Evolutionary conservation across 35 echinoderm and acorn worm species (phyloP).

Genomic region (Strongylocentrotus purpuratus): DNA sequence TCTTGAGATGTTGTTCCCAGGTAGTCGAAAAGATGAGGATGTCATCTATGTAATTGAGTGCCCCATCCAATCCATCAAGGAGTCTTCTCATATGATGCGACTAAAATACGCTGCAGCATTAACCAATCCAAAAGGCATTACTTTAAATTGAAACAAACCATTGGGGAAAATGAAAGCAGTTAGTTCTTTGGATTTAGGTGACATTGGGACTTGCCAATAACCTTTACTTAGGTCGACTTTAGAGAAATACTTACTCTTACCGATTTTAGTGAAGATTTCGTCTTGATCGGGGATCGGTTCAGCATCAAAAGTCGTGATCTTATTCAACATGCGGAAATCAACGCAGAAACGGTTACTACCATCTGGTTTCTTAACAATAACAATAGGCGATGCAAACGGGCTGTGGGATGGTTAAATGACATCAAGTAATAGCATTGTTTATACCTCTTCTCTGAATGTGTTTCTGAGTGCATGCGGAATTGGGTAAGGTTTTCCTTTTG

Average conservation of each 20-base stretch:
- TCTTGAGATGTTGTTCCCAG: conserved; percentile 53
- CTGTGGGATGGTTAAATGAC: conserved; percentile 41
- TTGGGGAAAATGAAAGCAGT: no score
- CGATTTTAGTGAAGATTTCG: conserved; percentile 53
- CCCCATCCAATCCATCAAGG: conserved; percentile 19
- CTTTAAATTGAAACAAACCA: no score
- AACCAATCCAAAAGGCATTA: no score
- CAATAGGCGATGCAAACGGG: no score
- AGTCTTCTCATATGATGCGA: no score
- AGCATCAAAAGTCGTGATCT: conserved; percentile 57
- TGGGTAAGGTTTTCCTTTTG: conserved; percentile 66
- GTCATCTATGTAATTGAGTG: conserved; percentile 71
- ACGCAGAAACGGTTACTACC: no score
- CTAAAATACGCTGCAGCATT: no score
- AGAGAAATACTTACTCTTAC: conserved; percentile 48
- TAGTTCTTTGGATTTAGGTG: no score
- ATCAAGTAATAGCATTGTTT: conserved; percentile 37
- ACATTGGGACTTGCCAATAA: no score
- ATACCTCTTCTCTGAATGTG: conserved; percentile 59
- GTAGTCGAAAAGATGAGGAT: conserved; percentile 61
- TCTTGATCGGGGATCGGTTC: conserved; percentile 68
- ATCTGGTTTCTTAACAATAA: no score
- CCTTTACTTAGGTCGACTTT: conserved; percentile 73
- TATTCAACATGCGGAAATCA: conserved; percentile 54
- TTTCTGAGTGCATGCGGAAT: conserved; percentile 65